Percentiles rank a stretch among this genome's conserved stretches.
These are phyloP conservation scores for Chrysemys picta DNA, from an alignment of 2,113 vertebrate species.

Conservation along the genomic window DNA sequence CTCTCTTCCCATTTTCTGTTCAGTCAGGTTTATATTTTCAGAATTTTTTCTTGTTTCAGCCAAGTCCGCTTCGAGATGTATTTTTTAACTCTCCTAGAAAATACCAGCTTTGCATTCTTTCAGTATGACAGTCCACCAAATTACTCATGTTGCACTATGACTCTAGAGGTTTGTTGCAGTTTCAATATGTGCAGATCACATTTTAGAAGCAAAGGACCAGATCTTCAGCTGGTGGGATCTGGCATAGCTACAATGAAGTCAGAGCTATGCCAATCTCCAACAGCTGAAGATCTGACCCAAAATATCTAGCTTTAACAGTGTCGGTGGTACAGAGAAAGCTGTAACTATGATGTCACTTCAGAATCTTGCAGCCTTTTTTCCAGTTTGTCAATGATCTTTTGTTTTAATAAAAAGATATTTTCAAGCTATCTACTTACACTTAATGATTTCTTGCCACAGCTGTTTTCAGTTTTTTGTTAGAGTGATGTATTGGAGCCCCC, in stretches of 20 bases:
- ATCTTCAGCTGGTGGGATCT: accelerated
- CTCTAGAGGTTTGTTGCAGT: not conserved
- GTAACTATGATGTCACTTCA: no score
- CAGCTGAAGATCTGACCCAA: no score
- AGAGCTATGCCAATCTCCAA: accelerated
- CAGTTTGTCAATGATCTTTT: no score
- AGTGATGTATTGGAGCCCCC: no score
- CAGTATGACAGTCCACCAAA: not conserved
- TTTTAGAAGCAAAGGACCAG: not conserved
- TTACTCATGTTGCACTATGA: accelerated
- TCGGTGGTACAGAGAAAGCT: no score
- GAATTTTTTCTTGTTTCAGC: not conserved
- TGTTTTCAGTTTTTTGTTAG: no score
- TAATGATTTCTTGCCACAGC: no score
- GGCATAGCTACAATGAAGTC: not conserved
- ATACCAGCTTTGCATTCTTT: accelerated
- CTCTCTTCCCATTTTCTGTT: not conserved
- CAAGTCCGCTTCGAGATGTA: not conserved
- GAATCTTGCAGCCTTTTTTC: no score
- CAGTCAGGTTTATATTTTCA: not conserved
- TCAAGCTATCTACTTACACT: no score
- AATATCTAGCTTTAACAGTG: not conserved
- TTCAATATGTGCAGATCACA: not conserved
- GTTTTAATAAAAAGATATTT: no score
- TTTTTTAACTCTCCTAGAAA: not conserved